Evolutionary conservation across 1,140 invertebrate species (phyloP), one percentile per base, ranked within the genome.

Genomic region (Daktulosphaira vitifoliae): DNA sequence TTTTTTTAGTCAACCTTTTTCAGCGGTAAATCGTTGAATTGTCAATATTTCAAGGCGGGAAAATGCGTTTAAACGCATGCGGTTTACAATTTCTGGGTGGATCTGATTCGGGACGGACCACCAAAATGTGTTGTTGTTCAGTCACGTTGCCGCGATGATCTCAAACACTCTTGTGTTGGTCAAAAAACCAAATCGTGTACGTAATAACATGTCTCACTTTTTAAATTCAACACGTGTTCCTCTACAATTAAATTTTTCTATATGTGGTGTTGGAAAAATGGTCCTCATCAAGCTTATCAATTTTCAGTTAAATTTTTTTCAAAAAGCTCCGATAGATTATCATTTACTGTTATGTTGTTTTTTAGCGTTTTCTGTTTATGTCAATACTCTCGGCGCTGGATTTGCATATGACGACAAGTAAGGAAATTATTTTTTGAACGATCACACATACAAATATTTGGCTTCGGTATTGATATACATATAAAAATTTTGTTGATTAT

Each of bases 391-490:
- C 69, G 82, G 88, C 70, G 89, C 89, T 52, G 88, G 89, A 72
- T 94, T 94, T 79, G 90, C 92, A 70, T 94, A 93, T 76, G 91
- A 93, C 79, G 90, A 94, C 81, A 89, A 89, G 90, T 94, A 80
- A 83, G 67, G n/a, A n/a, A n/a, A n/a, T n/a, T n/a, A n/a, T n/a
- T n/a, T n/a, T n/a, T n/a, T n/a, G n/a, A n/a, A n/a, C n/a, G n/a
- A n/a, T n/a, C n/a, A n/a, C n/a, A n/a, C n/a, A n/a, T n/a, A n/a
- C n/a, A n/a, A n/a, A n/a, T n/a, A n/a, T n/a, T n/a, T n/a, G n/a
- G n/a, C n/a, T n/a, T n/a, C n/a, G n/a, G n/a, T n/a, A n/a, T n/a
- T n/a, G n/a, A n/a, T n/a, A n/a, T n/a, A n/a, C n/a, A n/a, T n/a
- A n/a, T n/a, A n/a, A n/a, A n/a, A n/a, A n/a, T n/a, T n/a, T n/a